phyloP scores from a whole-genome alignment of 2,888 invertebrate species.

The Drosophila neoperkinsi region DNA sequence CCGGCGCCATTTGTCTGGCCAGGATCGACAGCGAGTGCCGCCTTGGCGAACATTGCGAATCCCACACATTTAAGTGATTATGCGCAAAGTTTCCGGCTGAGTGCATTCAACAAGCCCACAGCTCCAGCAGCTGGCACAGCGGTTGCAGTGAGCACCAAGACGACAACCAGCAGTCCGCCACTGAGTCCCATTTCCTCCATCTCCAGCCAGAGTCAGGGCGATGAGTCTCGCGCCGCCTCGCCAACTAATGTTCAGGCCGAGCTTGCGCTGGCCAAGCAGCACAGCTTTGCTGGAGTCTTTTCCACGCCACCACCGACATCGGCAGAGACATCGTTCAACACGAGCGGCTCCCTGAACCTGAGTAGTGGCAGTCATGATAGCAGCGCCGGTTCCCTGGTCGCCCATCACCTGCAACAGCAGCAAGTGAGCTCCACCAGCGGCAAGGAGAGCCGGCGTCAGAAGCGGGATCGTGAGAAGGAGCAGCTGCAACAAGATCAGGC shows the following conservation, averaged over 20 bases:
- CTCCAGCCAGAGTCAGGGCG: constrained; percentile 88
- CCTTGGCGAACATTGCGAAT: constrained; percentile 69
- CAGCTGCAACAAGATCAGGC: constrained; percentile 47
- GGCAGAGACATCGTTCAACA: constrained; percentile 86
- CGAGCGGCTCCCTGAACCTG: constrained; percentile 68
- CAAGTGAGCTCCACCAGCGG: constrained; percentile 82
- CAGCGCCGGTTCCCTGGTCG: constrained; percentile 77
- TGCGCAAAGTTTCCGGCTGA: constrained; percentile 80
- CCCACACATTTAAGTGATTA: constrained; percentile 71
- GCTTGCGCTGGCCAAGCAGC: constrained; percentile 60
- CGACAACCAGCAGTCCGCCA: constrained; percentile 87
- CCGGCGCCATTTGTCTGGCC: constrained; percentile 72
- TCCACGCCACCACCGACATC: constrained; percentile 88
- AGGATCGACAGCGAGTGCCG: constrained; percentile 53
- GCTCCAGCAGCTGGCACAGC: constrained; percentile 6
- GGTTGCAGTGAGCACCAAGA: constrained; percentile 13
- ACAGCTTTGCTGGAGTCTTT: constrained; percentile 82
- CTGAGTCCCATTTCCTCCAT: constrained; percentile 90
- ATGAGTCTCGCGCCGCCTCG: constrained; percentile 86
- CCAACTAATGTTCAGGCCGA: constrained; percentile 58
- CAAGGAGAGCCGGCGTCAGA: constrained; percentile 30
- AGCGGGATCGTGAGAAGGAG: constrained; percentile 57
- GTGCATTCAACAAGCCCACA: constrained; percentile 86
- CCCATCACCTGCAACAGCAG: constrained; percentile 81
- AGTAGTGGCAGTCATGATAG: constrained; percentile 84